phyloP scores from a whole-genome alignment of 1,140 invertebrate species.

The Drepana arcuata region DNA sequence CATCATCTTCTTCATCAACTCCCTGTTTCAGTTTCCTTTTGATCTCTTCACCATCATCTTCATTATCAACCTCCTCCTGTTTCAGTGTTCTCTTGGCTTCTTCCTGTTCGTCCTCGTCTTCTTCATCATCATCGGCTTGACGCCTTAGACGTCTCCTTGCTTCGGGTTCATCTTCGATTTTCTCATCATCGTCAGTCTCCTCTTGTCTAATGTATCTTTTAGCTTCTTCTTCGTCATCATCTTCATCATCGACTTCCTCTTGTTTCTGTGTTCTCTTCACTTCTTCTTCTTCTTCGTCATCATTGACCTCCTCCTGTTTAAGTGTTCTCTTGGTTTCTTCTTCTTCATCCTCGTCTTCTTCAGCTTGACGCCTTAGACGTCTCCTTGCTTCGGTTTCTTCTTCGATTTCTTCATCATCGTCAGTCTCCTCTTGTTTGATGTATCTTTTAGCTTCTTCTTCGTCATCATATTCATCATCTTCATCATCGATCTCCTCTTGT shows the following conservation, averaged over 20 bases:
- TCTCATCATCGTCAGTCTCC: conserved; percentile 10
- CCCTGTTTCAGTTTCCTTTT: conserved; percentile 2
- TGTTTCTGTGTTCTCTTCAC: background rate
- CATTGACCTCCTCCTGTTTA: conserved; percentile 10
- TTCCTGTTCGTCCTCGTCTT: conserved; percentile 8
- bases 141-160: conserved; percentile 6
- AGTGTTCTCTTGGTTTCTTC: conserved; percentile 1
- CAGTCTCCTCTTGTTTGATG: conserved; percentile 5
- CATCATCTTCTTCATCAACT: conserved; percentile 4
- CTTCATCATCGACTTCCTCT: conserved; percentile 3
- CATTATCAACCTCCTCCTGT: conserved; percentile 11
- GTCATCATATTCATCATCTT: too few species aligned
- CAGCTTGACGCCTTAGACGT: conserved; percentile 8
- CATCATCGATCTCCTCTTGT: conserved; percentile 10
- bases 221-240: conserved; percentile 13
- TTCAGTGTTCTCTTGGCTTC: conserved; percentile 1
- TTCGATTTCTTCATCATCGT: conserved; percentile 10
- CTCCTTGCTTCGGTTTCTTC: conserved; percentile 6
- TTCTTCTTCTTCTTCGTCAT: conserved; percentile 9
- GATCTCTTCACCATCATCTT: conserved; percentile 6
- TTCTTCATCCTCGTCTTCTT: conserved; percentile 10
- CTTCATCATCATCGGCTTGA: conserved; percentile 9
- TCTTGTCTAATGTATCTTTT: conserved; percentile 6
- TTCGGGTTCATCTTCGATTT: conserved; percentile 5
- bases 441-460: conserved; percentile 5